Base-by-base conservation (phyloP, 2,113 vertebrate species). In the Megaleporinus macrocephalus region DNA sequence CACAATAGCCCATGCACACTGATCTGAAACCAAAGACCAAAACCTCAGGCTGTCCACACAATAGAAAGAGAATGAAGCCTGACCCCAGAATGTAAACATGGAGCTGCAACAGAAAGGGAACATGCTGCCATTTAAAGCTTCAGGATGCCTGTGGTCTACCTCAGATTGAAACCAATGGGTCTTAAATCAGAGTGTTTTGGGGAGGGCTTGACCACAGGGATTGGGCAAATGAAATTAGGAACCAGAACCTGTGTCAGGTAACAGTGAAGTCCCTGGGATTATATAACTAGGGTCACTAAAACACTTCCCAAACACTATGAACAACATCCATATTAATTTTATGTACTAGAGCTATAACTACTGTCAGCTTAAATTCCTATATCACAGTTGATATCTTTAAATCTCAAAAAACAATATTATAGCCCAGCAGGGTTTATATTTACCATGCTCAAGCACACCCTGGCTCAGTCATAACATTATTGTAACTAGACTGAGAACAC, bases 1-100 rank as follows among this genome's bases (percentile, higher is more conserved):
- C 11, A 70, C 36, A 65, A 81, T 22, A 24, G n/a, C 33, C 44
- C 59, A 49, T 2, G 72, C 41, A 33, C 66, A 7, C 70, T 49
- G 59, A 73, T 44, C 59, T 55, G 33, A 74, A 49, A 79, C 73
- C 76, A 47, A 41, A 72, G 44, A 78, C 85, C 87, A 85, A 29
- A 61, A 74, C 80, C 74, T 78, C 78, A 86, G 80, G 87, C 87
- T 86, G 74, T 84, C 82, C 57, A 86, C 82, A 89, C 83, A 82
- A 88, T 73, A 78, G 76, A 80, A 77, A n/a, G 16, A 79, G 66
- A 83, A 88, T 85, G 59, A 88, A 89, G 36, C 82, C 57, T 73
- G 82, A 89, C 82, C 81, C 77, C 78, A 81, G 63, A 87, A 87
- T 84, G 81, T 86, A 86, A 89, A 87, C 76, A 89, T 69, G 82